A percentile compares a stretch with the other conserved stretches of the same genome.
These are phyloP conservation scores for Aelia acuminata DNA, from an alignment of 2,888 invertebrate genomes.

Conservation along the genomic window DNA sequence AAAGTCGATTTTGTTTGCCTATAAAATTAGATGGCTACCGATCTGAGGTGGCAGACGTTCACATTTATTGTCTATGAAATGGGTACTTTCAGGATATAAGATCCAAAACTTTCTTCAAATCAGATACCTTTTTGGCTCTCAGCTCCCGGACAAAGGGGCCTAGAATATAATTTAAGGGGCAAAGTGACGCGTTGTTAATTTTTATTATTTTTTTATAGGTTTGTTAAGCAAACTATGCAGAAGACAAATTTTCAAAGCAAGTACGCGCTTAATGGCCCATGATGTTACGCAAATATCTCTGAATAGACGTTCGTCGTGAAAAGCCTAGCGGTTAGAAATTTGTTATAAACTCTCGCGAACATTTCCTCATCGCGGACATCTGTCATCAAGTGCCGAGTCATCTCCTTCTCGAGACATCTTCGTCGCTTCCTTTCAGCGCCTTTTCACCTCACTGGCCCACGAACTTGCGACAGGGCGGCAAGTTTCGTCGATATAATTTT, in stretches of 20 bases:
- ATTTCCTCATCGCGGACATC: constrained; percentile 33
- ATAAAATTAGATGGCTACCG: no score
- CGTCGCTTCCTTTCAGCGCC: neutral
- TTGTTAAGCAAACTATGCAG: neutral
- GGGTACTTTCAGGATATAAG: no score
- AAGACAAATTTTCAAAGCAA: neutral
- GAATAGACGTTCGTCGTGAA: neutral
- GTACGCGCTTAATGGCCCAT: neutral
- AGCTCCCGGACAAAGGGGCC: no score
- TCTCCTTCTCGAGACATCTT: constrained; percentile 7
- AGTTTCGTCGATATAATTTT: no score
- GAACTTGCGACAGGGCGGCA: neutral
- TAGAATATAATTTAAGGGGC: no score
- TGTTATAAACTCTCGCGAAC: neutral
- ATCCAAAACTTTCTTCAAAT: no score
- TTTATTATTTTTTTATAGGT: neutral
- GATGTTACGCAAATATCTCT: neutral
- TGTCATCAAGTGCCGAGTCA: constrained; percentile 33
- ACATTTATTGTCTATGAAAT: no score
- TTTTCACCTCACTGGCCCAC: constrained; percentile 8
- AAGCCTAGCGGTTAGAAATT: constrained; percentile 38
- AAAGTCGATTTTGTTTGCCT: no score
- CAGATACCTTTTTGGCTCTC: no score
- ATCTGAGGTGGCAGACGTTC: no score
- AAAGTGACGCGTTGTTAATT: neutral